These are phyloP conservation scores for Polyploca ridens DNA, from an alignment of 2,888 invertebrate genomes.

Conservation along the genomic window DNA sequence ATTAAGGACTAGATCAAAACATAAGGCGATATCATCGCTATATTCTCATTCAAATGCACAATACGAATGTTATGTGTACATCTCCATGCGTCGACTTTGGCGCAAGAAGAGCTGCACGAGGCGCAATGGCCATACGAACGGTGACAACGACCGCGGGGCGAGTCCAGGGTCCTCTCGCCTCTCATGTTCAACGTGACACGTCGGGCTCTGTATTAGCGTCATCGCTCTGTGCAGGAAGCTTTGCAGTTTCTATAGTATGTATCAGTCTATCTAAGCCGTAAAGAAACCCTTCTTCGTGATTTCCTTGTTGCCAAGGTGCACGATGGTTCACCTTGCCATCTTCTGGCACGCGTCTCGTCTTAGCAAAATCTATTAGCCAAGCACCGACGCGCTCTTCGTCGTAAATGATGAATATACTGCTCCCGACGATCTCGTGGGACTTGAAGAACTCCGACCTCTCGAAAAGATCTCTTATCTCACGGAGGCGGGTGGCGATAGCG, in stretches of 20 bases:
- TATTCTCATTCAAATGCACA: conserved; percentile 70
- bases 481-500: conserved; percentile 89
- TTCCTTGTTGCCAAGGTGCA: conserved; percentile 94
- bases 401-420: conserved; percentile 97
- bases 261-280: conserved; percentile 97
- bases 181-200: conserved; percentile 73
- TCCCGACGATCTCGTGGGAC: conserved; percentile 96
- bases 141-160: conserved; percentile 65
- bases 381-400: conserved; percentile 94
- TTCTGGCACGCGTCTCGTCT: conserved; percentile 91
- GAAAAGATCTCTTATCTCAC: conserved; percentile 90
- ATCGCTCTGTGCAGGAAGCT: conserved; percentile 48
- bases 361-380: conserved; percentile 99
- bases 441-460: conserved; percentile 94
- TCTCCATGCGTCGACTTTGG: conserved; percentile 63
- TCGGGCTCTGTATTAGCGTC: conserved; percentile 67
- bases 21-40: conserved; percentile 66
- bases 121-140: conserved; percentile 60
- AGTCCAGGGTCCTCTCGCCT: conserved; percentile 69
- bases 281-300: conserved; percentile 98
- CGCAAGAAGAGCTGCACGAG: conserved; percentile 51
- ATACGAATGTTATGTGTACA: conserved; percentile 61
- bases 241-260: conserved; percentile 81
- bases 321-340: conserved; percentile 91
- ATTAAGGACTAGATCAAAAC: conserved; percentile 77